Conservation (phyloP, 2,888 invertebrate genomes). For the Vesta saturnalis region DNA sequence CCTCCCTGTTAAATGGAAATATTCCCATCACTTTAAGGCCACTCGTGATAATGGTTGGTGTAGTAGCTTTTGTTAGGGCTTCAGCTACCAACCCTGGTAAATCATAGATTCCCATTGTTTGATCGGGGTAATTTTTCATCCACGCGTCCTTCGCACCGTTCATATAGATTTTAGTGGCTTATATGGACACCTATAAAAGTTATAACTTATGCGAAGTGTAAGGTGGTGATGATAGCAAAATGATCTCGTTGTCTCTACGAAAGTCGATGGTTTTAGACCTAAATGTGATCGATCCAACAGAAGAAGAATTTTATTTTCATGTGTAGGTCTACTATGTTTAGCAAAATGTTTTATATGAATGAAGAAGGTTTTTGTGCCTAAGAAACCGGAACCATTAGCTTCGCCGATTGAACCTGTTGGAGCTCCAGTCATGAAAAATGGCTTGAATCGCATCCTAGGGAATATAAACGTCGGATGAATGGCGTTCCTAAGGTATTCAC, state of each 20-base stretch:
- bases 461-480: background rate
- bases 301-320: background rate
- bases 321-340: background rate
- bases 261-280: background rate
- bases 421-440: background rate
- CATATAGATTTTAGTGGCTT: background rate
- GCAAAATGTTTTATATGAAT: background rate
- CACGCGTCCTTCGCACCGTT: background rate
- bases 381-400: background rate
- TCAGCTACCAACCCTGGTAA: too few species aligned
- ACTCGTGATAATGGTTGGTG: background rate
- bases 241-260: background rate
- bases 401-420: background rate
- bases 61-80: background rate
- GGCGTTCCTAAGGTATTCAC: background rate
- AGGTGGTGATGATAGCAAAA: background rate
- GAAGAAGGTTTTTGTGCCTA: background rate
- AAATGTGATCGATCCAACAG: background rate
- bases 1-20: too few species aligned
- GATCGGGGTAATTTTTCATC: background rate
- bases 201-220: background rate
- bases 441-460: too few species aligned
- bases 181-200: background rate
- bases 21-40: background rate
- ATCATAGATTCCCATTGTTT: background rate